These are phyloP conservation scores for Montipora sp. DNA, from an alignment of 64 coral and sea anemone genomes.

Conservation along the genomic window DNA sequence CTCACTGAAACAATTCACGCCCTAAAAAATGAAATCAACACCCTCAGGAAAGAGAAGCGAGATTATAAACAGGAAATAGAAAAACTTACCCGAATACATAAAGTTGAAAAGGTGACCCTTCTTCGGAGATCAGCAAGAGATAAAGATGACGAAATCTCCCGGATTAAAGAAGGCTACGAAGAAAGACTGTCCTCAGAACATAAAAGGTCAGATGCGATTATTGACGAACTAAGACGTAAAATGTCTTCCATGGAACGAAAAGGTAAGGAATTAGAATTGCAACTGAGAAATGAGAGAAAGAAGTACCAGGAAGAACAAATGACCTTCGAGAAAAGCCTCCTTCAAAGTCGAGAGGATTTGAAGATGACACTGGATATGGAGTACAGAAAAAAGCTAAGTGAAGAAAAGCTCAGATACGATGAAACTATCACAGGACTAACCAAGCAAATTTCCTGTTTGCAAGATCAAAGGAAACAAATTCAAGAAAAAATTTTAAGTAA, in stretches of 20 bases:
- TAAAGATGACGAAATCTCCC: slow-evolving; percentile 73
- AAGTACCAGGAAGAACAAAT: slow-evolving; percentile 54
- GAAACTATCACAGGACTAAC: slow-evolving; percentile 75
- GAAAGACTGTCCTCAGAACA: slow-evolving; percentile 65
- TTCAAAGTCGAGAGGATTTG: slow-evolving; percentile 73
- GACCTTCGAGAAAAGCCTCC: slow-evolving; percentile 52
- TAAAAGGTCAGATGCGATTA: slow-evolving; percentile 52
- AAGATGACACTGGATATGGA: slow-evolving; percentile 68
- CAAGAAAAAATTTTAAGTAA: slow-evolving; percentile 76
- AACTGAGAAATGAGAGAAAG: slow-evolving; percentile 61
- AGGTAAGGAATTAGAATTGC: slow-evolving; percentile 59
- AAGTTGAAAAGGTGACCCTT: slow-evolving; percentile 75
- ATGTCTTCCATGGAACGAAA: slow-evolving; percentile 63
- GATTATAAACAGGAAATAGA: slow-evolving; percentile 55
- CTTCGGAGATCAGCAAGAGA: slow-evolving; percentile 55
- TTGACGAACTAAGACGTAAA: slow-evolving; percentile 81
- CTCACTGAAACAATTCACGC: slow-evolving; percentile 66
- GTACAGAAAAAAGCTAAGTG: slow-evolving; percentile 73
- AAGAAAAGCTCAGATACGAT: slow-evolving; percentile 79
- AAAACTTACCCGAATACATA: slow-evolving; percentile 45
- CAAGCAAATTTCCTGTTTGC: slow-evolving; percentile 78
- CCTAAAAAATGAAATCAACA: slow-evolving; percentile 69
- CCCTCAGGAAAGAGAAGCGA: slow-evolving; percentile 66
- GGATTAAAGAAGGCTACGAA: slow-evolving; percentile 56
- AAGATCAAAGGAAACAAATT: slow-evolving; percentile 88